These are phyloP conservation scores for Nomia melanderi DNA, from an alignment of 1,140 invertebrate genomes.

Conservation along the genomic window DNA sequence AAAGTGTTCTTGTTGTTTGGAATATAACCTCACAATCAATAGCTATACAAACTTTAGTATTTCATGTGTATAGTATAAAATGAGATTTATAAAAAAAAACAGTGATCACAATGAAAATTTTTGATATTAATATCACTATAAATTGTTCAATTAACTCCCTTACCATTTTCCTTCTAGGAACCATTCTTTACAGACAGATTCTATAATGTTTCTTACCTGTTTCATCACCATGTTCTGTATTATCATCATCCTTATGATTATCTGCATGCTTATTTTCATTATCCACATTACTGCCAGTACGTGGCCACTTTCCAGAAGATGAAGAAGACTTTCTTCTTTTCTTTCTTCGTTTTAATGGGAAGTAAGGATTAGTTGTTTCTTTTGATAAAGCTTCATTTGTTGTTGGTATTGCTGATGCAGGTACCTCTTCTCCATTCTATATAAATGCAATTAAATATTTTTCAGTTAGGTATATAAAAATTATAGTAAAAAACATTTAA, in stretches of 20 bases:
- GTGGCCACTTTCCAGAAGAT: slow-evolving; percentile 74
- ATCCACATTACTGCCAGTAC: slow-evolving; percentile 57
- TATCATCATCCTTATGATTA: slow-evolving; percentile 72
- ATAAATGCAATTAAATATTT: slow-evolving; percentile 1
- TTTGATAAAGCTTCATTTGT: slow-evolving; percentile 67
- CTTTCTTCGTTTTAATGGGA: slow-evolving; percentile 72
- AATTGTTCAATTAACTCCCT: neutral
- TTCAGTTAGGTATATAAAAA: neutral
- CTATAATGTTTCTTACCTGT: slow-evolving; percentile 64
- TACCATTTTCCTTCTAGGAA: no score
- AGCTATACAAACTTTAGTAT: no score
- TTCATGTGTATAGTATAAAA: no score
- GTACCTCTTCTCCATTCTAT: slow-evolving; percentile 77
- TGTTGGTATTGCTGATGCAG: slow-evolving; percentile 72
- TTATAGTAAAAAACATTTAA: neutral
- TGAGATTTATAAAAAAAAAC: no score
- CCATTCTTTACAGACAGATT: neutral
- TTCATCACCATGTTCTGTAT: slow-evolving; percentile 65
- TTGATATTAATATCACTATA: no score
- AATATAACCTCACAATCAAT: no score
- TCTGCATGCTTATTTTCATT: slow-evolving; percentile 63
- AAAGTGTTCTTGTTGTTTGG: no score
- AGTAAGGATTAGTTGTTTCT: slow-evolving; percentile 69
- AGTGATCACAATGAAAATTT: no score
- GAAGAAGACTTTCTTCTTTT: slow-evolving; percentile 77